These are phyloP conservation scores for Eledona agricola DNA, from an alignment of 2,888 invertebrate species.

Conservation along the genomic window DNA sequence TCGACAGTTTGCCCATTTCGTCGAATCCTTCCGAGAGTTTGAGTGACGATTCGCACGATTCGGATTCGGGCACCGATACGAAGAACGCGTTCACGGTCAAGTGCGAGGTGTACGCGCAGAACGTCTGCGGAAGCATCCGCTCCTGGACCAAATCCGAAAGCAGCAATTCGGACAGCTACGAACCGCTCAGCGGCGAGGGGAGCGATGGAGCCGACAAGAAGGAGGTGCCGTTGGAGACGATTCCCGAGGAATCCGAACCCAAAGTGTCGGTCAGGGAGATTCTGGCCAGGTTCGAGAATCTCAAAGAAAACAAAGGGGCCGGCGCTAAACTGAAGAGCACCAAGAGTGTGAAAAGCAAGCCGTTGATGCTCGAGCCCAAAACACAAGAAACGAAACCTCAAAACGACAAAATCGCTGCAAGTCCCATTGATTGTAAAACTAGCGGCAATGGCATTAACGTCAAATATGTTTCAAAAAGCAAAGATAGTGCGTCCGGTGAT, in stretches of 20 bases:
- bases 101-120: constrained; percentile 59
- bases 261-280: constrained; percentile 86
- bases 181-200: constrained; percentile 24
- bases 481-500: too few relatives aligned
- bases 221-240: constrained; percentile 72
- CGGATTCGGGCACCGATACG: constrained; percentile 72
- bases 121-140: constrained; percentile 53
- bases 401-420: too few relatives aligned
- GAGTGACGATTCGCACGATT: constrained; percentile 69
- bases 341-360: neutral
- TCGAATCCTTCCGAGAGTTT: constrained; percentile 71
- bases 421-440: too few relatives aligned
- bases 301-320: constrained; percentile 53
- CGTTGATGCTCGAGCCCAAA: neutral
- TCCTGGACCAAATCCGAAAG: constrained; percentile 50
- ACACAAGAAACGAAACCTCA: too few relatives aligned
- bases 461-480: too few relatives aligned
- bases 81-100: constrained; percentile 58
- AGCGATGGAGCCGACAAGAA: constrained; percentile 45
- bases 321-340: constrained; percentile 54
- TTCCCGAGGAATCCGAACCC: constrained; percentile 82
- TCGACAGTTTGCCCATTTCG: constrained; percentile 75
- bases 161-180: constrained; percentile 47
- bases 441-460: too few relatives aligned
- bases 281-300: constrained; percentile 78